Conservation (phyloP, 2,888 invertebrate genomes). For the Aspidiotus destructor region DNA sequence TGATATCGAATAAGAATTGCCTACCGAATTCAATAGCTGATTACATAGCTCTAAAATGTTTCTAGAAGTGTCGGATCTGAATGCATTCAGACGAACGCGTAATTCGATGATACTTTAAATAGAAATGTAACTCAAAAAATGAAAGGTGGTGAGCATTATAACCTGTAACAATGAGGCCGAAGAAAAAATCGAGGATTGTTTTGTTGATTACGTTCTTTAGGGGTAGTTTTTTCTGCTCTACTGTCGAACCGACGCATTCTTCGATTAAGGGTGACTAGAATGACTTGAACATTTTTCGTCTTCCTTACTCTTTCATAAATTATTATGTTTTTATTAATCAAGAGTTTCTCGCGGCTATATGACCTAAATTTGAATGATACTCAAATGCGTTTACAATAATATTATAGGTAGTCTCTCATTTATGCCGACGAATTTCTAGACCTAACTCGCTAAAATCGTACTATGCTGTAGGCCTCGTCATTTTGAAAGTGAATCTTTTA, state of each 20-base stretch:
- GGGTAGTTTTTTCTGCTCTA: slow-evolving; percentile 26
- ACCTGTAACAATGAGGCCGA: slow-evolving; percentile 24
- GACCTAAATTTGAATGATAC: not conserved
- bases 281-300: slow-evolving; percentile 27
- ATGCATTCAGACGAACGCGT: slow-evolving; percentile 22
- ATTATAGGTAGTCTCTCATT: no score
- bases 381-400: not conserved
- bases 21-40: slow-evolving; percentile 13
- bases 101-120: slow-evolving; percentile 32
- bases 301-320: not conserved
- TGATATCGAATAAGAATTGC: not conserved
- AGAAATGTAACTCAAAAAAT: slow-evolving; percentile 29
- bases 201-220: slow-evolving; percentile 21
- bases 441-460: no score
- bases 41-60: slow-evolving; percentile 21
- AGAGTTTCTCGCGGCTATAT: not conserved
- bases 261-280: slow-evolving; percentile 9
- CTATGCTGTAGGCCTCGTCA: no score
- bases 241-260: slow-evolving; percentile 11
- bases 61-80: slow-evolving; percentile 9
- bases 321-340: slow-evolving; percentile 11
- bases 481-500: no score
- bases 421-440: no score
- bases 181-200: slow-evolving; percentile 30
- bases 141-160: slow-evolving; percentile 31